Evolutionary conservation across 2,888 invertebrate genomes (phyloP).

Genomic region (Dasysyrphus albostriatus): DNA sequence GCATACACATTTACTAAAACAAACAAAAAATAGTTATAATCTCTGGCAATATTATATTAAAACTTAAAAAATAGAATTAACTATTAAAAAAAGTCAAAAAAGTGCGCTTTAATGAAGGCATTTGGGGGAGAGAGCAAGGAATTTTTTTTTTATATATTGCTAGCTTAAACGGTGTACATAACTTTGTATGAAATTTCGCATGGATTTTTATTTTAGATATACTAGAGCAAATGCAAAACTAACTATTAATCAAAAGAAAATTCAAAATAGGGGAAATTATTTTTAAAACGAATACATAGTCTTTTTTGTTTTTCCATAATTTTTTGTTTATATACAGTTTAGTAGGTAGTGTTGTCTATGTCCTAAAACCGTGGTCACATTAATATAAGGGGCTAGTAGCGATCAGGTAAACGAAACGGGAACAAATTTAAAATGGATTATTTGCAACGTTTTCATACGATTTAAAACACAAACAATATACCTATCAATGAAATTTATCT

Average conservation of each 20-base stretch:
- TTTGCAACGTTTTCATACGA: too few relatives aligned
- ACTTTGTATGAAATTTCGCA: constrained; percentile 1
- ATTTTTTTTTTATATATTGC: constrained; percentile 25
- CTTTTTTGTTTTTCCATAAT: background rate
- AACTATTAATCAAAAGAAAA: constrained; percentile 26
- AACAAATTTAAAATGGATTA: too few relatives aligned
- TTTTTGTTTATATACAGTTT: background rate
- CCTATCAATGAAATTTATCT: too few relatives aligned
- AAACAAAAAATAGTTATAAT: constrained; percentile 27
- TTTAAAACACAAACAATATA: too few relatives aligned
- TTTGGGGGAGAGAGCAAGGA: constrained; percentile 30
- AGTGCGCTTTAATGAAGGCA: constrained; percentile 41
- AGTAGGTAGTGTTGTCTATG: background rate
- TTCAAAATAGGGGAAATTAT: constrained; percentile 5
- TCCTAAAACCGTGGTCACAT: background rate
- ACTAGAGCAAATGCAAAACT: constrained; percentile 15
- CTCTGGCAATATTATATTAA: constrained; percentile 37
- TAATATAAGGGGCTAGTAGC: too few relatives aligned
- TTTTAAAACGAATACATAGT: background rate
- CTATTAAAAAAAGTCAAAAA: constrained; percentile 32
- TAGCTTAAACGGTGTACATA: constrained; percentile 18
- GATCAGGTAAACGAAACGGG: too few relatives aligned
- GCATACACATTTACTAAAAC: constrained; percentile 59
- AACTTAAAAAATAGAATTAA: constrained; percentile 15
- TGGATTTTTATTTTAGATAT: background rate